Conservation (phyloP, 2,888 invertebrate species). For the Proisotoma minuta region DNA sequence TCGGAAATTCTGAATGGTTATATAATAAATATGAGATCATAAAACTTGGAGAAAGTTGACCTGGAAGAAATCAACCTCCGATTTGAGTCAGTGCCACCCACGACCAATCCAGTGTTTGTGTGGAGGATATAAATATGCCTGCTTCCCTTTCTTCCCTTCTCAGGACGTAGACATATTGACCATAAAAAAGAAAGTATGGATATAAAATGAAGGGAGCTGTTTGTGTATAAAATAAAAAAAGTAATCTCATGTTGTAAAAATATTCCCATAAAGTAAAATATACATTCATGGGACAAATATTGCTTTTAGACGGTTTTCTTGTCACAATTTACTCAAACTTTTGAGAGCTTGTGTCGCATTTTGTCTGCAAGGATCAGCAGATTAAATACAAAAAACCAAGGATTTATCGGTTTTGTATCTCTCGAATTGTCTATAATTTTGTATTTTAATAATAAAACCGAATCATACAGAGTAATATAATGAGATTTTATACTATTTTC, state of each 20-base stretch:
- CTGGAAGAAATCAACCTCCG: background rate
- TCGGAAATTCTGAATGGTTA: conserved; percentile 1
- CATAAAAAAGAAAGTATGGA: conserved; percentile 4
- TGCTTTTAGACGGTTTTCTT: background rate
- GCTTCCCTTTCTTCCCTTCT: background rate
- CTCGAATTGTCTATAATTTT: too few relatives aligned
- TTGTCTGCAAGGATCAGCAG: too few relatives aligned
- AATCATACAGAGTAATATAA: too few relatives aligned
- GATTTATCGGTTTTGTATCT: too few relatives aligned
- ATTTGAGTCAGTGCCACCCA: background rate
- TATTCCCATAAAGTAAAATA: conserved; percentile 21
- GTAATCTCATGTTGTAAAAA: conserved; percentile 25
- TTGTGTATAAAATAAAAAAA: conserved; percentile 17
- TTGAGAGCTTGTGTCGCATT: too few relatives aligned
- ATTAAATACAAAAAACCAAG: too few relatives aligned
- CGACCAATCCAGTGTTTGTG: background rate
- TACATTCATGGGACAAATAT: conserved; percentile 20
- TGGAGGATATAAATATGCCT: background rate
- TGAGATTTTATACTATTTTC: too few relatives aligned
- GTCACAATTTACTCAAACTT: too few relatives aligned
- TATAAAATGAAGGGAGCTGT: background rate
- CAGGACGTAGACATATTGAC: conserved; percentile 6
- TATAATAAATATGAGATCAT: conserved; percentile 5
- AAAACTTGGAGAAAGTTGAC: background rate
- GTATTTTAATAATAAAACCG: too few relatives aligned